Evolutionary conservation across 2,888 invertebrate genomes (phyloP), one percentile per base, ranked within the genome.

Genomic region (Thyatira batis): DNA sequence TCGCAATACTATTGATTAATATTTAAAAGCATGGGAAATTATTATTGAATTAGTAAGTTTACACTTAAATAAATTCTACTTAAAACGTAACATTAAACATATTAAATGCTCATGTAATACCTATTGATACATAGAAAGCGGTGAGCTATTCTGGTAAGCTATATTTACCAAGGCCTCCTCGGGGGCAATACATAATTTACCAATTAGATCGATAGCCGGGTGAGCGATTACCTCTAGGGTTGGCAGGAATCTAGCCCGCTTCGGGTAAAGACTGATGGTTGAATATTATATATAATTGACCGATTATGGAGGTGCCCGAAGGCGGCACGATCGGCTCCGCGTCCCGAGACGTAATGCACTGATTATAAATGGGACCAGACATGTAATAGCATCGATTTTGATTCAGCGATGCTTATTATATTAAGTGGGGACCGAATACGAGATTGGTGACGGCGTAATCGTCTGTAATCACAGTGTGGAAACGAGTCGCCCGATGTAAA

Each of bases 221-320:
- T 66, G 64, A 73, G 77, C 76, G 71, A 83, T 82, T 80, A 80
- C 71, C 65, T 65, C 76, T 81, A 81, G 81, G 78, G 73, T 76
- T 76, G 77, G 66, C 69, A 71, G 78, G 77, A 77, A 28, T 80
- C 87, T 85, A 87, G 80, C 76, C 73, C 71, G 76, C 76, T 74
- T 73, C 74, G 76, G 73, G 76, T 85, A 86, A 87, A 90, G 88
- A 89, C 89, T 87, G 91, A 91, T 90, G 87, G 88, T 89, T 73
- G 83, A 85, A 92, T 90, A 92, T 92, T 90, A 91, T 74, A 87
- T 80, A 90, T 91, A 90, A 91, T 92, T 88, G 91, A 77, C 82
- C 91, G 84, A 89, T 92, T 90, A 89, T 78, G 51, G 60, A 68
- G 69, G 73, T 72, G 80, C 82, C 88, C 81, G 78, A 76, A 84